These are phyloP conservation scores for Salvator merianae DNA, from an alignment of 2,113 vertebrate species.

Conservation along the genomic window DNA sequence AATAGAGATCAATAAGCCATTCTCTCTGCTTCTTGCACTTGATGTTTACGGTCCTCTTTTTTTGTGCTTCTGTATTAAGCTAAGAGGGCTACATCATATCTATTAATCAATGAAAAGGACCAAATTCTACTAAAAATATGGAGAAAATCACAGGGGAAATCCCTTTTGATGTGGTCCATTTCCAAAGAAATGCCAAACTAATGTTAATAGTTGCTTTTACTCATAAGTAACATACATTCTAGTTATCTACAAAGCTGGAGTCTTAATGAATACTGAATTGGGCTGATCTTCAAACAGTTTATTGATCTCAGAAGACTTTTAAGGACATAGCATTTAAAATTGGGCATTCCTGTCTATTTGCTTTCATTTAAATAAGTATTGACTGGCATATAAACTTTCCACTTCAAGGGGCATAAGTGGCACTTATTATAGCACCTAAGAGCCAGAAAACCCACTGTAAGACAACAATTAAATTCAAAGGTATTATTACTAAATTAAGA, in stretches of 20 bases:
- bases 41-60: too few species aligned
- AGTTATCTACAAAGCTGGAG: constrained; percentile 58
- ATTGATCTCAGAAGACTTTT: constrained; percentile 34
- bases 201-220: constrained; percentile 67
- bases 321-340: constrained; percentile 35
- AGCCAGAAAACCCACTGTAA: constrained; percentile 24
- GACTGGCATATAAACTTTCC: constrained; percentile 36
- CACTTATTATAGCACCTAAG: constrained; percentile 33
- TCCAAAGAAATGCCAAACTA: constrained; percentile 55
- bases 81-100: constrained; percentile 20
- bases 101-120: constrained; percentile 37
- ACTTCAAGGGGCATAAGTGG: constrained; percentile 42
- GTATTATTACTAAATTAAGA: background rate
- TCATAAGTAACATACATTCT: constrained; percentile 51
- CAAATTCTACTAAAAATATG: constrained; percentile 51
- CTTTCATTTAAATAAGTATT: constrained; percentile 48
- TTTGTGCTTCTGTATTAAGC: constrained; percentile 29
- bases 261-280: constrained; percentile 31
- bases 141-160: constrained; percentile 57
- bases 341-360: constrained; percentile 40
- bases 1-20: too few species aligned
- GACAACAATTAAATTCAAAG: constrained; percentile 34
- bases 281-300: constrained; percentile 23
- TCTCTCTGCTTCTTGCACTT: background rate
- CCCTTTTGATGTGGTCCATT: constrained; percentile 42